Evolutionary conservation across 1,140 invertebrate genomes (phyloP), one percentile per base, ranked within the genome.

Genomic region (Leptoteleia sp.): DNA sequence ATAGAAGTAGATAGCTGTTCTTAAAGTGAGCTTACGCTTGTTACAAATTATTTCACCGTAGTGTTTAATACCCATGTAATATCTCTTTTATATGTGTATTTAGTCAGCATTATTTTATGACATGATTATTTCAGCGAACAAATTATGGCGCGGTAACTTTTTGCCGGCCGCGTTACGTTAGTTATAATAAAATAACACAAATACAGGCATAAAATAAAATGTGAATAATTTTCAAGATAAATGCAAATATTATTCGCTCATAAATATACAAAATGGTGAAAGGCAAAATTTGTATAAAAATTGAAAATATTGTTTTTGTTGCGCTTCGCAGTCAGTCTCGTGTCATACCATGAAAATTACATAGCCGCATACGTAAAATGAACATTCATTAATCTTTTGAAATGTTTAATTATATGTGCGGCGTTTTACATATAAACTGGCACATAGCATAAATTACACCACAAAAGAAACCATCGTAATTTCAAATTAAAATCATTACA

Each of bases 361-460:
- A 25, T 3, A 67, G 3, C 43, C 13, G 40, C 15, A 25, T 29
- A 57, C 54, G n/a, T n/a, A 48, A 68, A 68, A 68, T 57, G 42
- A 50, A 48, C 65, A 48, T 37, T 68, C 65, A 57, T 68, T 57
- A 68, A 68, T 68, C 50, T 57, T 57, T 57, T 68, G 52, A 68
- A 68, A 68, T 68, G 45, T 68, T 57, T 68, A 47, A 57, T 68
- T 38, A 57, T 50, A 68, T 25, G 22, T 25, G 22, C 52, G 37
- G 27, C 17, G 38, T 8, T 25, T 16, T 38, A 40, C 42, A 9
- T 47, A 37, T 48, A 55, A 67, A 47, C 40, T 35, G 47, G 43
- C 40, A 38, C 40, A 33, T 19, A 40, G 61, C 19, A 35, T 22
- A 52, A 67, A 52, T 52, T 67, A 29, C 15, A 16, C 38, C 55